Percentiles rank a stretch among this genome's conserved stretches.
Evolutionary conservation across 2,888 invertebrate species (phyloP).

Genomic region (Orthosia gothica): DNA sequence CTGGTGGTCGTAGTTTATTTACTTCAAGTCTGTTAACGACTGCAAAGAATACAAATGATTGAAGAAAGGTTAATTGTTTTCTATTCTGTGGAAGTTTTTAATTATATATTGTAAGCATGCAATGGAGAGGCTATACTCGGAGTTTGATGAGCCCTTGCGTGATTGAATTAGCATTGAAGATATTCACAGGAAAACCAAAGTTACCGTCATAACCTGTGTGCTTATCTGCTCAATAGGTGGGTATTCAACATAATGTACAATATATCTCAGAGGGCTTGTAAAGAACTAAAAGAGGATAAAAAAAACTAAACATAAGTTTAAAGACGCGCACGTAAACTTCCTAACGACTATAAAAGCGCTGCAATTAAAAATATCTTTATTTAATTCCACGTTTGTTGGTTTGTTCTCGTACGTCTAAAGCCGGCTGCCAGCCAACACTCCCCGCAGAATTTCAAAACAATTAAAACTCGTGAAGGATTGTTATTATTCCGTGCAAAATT

Average conservation of each 20-base stretch:
- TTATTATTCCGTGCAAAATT: conserved; percentile 63
- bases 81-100: not conserved
- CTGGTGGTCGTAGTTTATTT: conserved; percentile 26
- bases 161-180: too few species aligned
- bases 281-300: not conserved
- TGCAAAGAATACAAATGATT: conserved; percentile 16
- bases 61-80: conserved; percentile 22
- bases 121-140: too few species aligned
- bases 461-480: conserved; percentile 58
- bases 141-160: too few species aligned
- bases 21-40: conserved; percentile 11
- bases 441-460: conserved; percentile 48
- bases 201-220: too few species aligned
- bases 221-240: too few species aligned
- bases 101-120: not conserved
- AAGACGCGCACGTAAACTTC: not conserved
- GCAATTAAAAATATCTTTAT: conserved; percentile 53
- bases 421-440: conserved; percentile 19
- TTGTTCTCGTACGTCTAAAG: conserved; percentile 32
- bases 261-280: too few species aligned
- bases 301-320: conserved; percentile 2
- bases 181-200: too few species aligned
- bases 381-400: conserved; percentile 36
- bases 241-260: too few species aligned
- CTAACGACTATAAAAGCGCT: conserved; percentile 37